Conservation (phyloP, 2,113 vertebrate genomes). For the Rhea americana region DNA sequence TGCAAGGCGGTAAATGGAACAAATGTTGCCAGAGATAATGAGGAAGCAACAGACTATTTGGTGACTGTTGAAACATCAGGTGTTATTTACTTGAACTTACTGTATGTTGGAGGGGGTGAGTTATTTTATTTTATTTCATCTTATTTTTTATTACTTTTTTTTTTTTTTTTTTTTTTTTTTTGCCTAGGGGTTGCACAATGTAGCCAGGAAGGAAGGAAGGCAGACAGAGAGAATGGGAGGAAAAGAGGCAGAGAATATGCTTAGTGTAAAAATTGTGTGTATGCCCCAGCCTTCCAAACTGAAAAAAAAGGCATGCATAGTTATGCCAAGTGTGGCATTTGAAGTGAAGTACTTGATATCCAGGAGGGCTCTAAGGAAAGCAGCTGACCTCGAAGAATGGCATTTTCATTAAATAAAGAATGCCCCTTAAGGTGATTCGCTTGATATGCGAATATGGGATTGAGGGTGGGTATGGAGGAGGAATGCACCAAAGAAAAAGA, state of each 20-base stretch:
- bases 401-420: neutral
- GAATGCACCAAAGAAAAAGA: neutral
- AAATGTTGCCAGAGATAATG: neutral
- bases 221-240: slow-evolving; percentile 24
- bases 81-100: neutral
- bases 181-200: neutral
- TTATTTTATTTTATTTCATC: neutral
- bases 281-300: neutral
- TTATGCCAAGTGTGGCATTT: neutral
- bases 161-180: neutral
- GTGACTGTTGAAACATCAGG: neutral
- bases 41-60: neutral
- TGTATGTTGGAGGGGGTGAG: neutral
- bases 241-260: slow-evolving; percentile 11
- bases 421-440: neutral
- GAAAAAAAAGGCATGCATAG: neutral
- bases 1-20: neutral
- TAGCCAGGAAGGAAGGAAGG: slow-evolving; percentile 37
- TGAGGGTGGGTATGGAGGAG: neutral
- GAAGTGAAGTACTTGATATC: neutral
- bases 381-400: neutral
- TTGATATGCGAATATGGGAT: neutral
- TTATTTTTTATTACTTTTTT: neutral
- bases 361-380: neutral
- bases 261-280: neutral